A percentile compares a stretch with the other conserved stretches of the same genome.
phyloP scores from a whole-genome alignment of 2,888 invertebrate species.

The Scaptomyza parva region DNA sequence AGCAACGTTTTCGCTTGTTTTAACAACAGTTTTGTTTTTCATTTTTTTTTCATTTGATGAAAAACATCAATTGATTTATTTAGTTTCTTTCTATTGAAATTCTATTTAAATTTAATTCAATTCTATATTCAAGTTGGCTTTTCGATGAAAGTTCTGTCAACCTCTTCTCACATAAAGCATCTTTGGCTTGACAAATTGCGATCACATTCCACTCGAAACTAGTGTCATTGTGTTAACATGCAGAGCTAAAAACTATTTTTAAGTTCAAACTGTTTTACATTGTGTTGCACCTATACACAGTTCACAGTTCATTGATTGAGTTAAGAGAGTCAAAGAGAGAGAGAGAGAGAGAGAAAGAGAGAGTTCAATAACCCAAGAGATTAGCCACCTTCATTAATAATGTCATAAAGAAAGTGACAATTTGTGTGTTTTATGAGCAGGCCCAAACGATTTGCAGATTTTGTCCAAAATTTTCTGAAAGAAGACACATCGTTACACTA shows the following conservation, averaged over 20 bases:
- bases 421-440: constrained; percentile 48
- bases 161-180: constrained; percentile 1
- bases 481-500: constrained; percentile 51
- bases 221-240: neutral
- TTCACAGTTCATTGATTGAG: constrained; percentile 19
- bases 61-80: no score
- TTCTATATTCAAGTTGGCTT: neutral
- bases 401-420: constrained; percentile 67
- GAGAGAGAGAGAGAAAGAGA: neutral
- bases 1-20: no score
- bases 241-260: neutral
- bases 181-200: neutral
- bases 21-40: no score
- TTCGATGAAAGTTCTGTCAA: constrained; percentile 1
- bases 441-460: constrained; percentile 51
- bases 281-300: neutral
- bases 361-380: constrained; percentile 64
- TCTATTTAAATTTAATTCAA: neutral
- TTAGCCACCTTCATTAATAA: constrained; percentile 40
- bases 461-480: constrained; percentile 42
- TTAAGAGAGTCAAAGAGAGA: constrained; percentile 36
- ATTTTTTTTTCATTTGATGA: no score
- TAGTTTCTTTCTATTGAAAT: neutral
- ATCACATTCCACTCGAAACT: neutral
- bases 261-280: neutral